These are phyloP conservation scores for Montipora foliosa DNA, from an alignment of 64 coral and sea anemone genomes.

Conservation along the genomic window DNA sequence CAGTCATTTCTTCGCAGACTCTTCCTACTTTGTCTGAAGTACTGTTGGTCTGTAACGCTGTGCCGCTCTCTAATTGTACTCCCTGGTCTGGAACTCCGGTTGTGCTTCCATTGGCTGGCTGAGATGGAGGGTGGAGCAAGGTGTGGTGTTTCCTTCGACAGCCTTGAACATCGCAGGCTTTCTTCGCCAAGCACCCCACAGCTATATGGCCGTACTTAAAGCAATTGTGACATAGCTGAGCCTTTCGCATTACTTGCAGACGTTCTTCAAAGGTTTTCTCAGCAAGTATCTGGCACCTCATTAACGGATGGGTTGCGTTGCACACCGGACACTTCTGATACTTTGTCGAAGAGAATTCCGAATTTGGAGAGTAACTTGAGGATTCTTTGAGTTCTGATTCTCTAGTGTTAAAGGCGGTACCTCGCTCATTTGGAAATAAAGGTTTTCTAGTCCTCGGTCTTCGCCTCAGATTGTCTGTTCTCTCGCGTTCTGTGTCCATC, in stretches of 20 bases:
- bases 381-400: not conserved
- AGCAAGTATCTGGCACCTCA: not conserved
- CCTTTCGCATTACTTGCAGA: conserved; percentile 13
- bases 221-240: conserved; percentile 36
- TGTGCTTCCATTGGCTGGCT: not conserved
- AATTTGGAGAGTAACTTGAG: not conserved
- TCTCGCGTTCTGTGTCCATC: too few species aligned
- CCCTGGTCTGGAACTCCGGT: not conserved
- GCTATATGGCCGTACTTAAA: conserved; percentile 42
- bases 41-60: not conserved
- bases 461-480: too few species aligned
- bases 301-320: not conserved
- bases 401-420: not conserved
- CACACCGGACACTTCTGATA: not conserved
- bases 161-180: not conserved
- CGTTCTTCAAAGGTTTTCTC: conserved; percentile 29
- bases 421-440: too few species aligned
- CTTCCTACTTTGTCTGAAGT: not conserved
- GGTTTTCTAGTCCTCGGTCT: too few species aligned
- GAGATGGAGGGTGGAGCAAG: conserved; percentile 36
- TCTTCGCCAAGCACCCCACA: not conserved
- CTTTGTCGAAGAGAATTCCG: not conserved
- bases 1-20: conserved; percentile 9
- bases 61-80: too few species aligned
- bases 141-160: conserved; percentile 44